Evolutionary conservation across 2,797 vertebrate genomes (phyloP), one percentile per base, ranked within the genome.

Genomic region (Channa striata): DNA sequence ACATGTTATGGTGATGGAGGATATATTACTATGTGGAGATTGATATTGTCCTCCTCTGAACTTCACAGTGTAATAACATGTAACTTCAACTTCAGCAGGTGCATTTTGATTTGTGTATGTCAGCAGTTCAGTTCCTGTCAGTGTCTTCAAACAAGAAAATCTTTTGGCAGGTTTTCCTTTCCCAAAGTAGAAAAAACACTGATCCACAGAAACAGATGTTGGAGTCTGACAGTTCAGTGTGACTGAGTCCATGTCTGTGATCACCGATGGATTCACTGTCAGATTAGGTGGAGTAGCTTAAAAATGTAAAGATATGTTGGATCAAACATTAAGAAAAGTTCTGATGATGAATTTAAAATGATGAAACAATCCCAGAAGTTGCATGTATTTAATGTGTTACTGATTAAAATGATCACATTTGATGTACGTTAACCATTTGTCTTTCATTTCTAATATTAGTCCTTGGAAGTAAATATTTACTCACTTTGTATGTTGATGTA

Each of bases 181-280:
- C 25, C 4, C 25, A 30, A 30, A 30, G 25, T 30, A 30, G 25
- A 30, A 30, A 30, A 4, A 30, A 6, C 25, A 30, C 25, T 30
- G 25, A 30, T 17, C 2, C 21, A 44, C 53, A 58, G 33, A 8
- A 34, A 52, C 1, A 70, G 42, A 37, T 21, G 72, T 3, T 46
- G 80, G 69, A 65, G 64, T 17, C 60, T 64, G 37, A 86, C 87
- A 87, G 72, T 3, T 59, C 37, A 89, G 10, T 20, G 60, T 67
- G 61, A 90, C 72, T 21, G 68, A 68, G 6, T 78, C 78, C 25
- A 8, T 72, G 46, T 86, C 54, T 68, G 21, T 48, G 46, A 81
- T 71, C 58, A 59, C 11, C 4, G 5, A 12, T 59, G 59, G 19
- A 40, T 13, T 60, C 37, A 64, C 51, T 9, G 11, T 52, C 71